Evolutionary conservation across 2,797 vertebrate genomes (phyloP), one percentile per base, ranked within the genome.

Genomic region (Decapterus maruadsi): DNA sequence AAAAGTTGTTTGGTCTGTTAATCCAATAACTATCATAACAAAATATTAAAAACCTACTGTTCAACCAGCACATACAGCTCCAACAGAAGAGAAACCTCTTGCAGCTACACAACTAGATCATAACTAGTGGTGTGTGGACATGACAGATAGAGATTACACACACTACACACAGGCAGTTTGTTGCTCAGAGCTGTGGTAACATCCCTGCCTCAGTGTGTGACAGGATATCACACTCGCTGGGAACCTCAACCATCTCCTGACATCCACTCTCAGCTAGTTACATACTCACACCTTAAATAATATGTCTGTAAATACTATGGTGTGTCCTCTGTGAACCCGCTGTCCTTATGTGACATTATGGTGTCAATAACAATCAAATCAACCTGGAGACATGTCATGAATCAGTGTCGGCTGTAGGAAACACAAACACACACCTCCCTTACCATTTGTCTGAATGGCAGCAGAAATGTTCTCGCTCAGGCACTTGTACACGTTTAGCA

Each of bases 401-500:
- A 57, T 5, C 8, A 36, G 34, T 36, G 34, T 40, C 4, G 16
- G 60, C 16, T 16, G 16, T 29, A 62, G 19, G 16, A 17, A 46
- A 55, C 16, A 45, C 16, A 55, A 36, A 61, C 51, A 65, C 83
- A 64, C 67, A 74, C 54, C 67, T 75, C 65, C 58, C 85, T 94
- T 91, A 99, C 98, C 98, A 34, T 99, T 99, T 87, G 97, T 97
- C 92, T 99, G 98, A 89, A 99, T 97, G 90, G 98, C 98, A 87
- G 98, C 97, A 77, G 98, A 99, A 93, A 99, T 99, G 92, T 99
- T 99, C 95, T 99, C 98, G 88, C 98, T 99, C 90, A 99, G 98
- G 96, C 98, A 99, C 96, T 99, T 99, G 93, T 99, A 99, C 75
- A 99, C 98, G 81, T 99, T 99, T 86, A 99, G 96, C 98, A 99